Base-by-base conservation (phyloP, 2,113 vertebrate species). In the Cryptoleucopteryx plumbea region DNA sequence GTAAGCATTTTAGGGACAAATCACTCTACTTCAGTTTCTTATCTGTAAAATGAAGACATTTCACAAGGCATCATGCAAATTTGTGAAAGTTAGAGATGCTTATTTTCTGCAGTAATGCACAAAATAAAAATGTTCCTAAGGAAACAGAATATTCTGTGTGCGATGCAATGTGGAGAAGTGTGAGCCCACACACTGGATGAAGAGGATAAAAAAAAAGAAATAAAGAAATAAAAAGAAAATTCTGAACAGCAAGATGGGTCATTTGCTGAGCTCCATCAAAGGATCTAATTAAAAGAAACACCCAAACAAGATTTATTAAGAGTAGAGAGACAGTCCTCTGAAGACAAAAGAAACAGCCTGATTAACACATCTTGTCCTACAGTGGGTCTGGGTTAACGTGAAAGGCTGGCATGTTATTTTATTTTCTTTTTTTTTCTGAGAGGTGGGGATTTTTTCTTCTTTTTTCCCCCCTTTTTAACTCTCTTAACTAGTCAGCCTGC, bases 91-190 rank as follows among this genome's bases (percentile, higher is more conserved):
- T 70, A 58, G 12, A 68, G 16, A 45, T 25, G 7, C 22, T 55
- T 83, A 29, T 68, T 94, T 90, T 65, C 38, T 73, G 32, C 34
- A 70, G 27, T n/a, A 72, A 59, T 55, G 25, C 22, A 38, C 25
- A 58, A 13, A 83, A 56, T n/a, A 73, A 29, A 67, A 91, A 82
- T 36, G 11, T 10, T 93, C 17, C 19, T 0, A 1, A 61, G 13
- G 25, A 90, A 86, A 70, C 3, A 27, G 7, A 80, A 55, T 55
- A 70, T 47, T 58, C 27, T 45, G 5, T 31, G 16, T 63, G 27
- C 11, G 40, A 7, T 22, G 11, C 13, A 79, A 13, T 45, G 22
- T 0, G 0, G 11, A 19, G n/a, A 81, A 91, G 20, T 34, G 55
- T 27, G 38, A 86, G 55, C 38, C 45, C 67, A 67, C 59, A 61